Percentiles rank a stretch among this genome's conserved stretches.
phyloP scores from a whole-genome alignment of 1,140 invertebrate genomes.

The Aphidius gifuensis region DNA sequence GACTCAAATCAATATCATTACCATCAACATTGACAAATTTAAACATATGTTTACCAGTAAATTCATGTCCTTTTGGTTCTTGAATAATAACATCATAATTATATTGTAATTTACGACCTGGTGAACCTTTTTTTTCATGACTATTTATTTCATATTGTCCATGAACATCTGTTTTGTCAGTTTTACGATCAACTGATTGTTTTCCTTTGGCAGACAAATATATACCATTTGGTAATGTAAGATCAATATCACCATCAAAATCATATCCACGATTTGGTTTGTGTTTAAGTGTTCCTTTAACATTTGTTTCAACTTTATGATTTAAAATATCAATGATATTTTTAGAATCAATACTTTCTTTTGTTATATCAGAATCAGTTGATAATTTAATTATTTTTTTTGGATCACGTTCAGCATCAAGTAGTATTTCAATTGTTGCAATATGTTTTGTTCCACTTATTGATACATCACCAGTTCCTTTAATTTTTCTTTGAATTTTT shows the following conservation, averaged over 20 bases:
- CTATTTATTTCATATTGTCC: constrained; percentile 53
- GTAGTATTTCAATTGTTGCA: constrained; percentile 60
- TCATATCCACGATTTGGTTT: constrained; percentile 45
- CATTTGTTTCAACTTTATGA: constrained; percentile 58
- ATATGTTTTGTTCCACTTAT: constrained; percentile 59
- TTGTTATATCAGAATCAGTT: constrained; percentile 60
- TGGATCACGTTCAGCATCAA: constrained; percentile 68
- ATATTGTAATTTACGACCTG: constrained; percentile 48
- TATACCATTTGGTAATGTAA: constrained; percentile 60
- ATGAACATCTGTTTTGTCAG: constrained; percentile 48
- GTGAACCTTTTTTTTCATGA: constrained; percentile 54
- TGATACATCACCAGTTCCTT: constrained; percentile 56
- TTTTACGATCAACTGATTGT: constrained; percentile 46
- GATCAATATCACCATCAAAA: constrained; percentile 49
- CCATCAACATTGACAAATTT: constrained; percentile 41
- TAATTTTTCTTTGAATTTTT: constrained; percentile 60
- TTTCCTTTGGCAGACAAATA: constrained; percentile 55
- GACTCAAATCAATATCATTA: constrained; percentile 36
- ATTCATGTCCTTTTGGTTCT: constrained; percentile 36
- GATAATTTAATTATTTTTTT: constrained; percentile 62
- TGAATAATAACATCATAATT: background rate
- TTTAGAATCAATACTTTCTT: constrained; percentile 63
- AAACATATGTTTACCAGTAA: constrained; percentile 48
- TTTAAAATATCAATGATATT: constrained; percentile 59
- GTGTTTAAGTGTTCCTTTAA: constrained; percentile 50